These are phyloP conservation scores for Argyra leucocephala DNA, from an alignment of 2,888 invertebrate genomes.

Conservation along the genomic window DNA sequence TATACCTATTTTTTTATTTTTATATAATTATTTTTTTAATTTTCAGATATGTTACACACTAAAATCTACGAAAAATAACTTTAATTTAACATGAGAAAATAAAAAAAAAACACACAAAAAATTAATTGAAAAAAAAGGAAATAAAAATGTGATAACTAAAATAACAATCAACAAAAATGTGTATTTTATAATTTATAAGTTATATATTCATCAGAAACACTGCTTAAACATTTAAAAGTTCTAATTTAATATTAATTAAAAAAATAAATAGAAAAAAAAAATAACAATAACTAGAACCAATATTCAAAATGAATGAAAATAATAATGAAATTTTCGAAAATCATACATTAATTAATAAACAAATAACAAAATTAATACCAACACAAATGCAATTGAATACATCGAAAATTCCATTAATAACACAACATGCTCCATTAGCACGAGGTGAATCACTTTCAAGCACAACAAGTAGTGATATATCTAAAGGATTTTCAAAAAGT, in stretches of 20 bases:
- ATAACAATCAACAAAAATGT: neutral
- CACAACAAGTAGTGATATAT: neutral
- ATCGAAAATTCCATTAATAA: neutral
- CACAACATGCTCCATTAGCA: neutral
- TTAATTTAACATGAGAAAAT: neutral
- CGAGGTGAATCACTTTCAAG: neutral
- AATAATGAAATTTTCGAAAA: neutral
- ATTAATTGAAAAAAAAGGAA: neutral
- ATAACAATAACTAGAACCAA: neutral
- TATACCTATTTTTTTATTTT: no score
- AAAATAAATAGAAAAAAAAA: neutral
- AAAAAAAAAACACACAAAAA: neutral
- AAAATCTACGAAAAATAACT: no score
- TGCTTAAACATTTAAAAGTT: neutral
- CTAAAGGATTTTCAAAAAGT: slow-evolving; percentile 4
- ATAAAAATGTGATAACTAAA: no score
- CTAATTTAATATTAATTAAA: neutral
- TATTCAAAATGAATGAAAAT: neutral
- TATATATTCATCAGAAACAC: neutral
- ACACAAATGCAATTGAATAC: neutral
- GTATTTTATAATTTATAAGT: neutral
- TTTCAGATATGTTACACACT: no score
- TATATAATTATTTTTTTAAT: no score
- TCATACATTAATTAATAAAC: neutral
- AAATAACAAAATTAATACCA: neutral